Percentiles rank a stretch among this genome's conserved stretches.
Evolutionary conservation across 2,888 invertebrate genomes (phyloP).

Genomic region (Dusona sp.): DNA sequence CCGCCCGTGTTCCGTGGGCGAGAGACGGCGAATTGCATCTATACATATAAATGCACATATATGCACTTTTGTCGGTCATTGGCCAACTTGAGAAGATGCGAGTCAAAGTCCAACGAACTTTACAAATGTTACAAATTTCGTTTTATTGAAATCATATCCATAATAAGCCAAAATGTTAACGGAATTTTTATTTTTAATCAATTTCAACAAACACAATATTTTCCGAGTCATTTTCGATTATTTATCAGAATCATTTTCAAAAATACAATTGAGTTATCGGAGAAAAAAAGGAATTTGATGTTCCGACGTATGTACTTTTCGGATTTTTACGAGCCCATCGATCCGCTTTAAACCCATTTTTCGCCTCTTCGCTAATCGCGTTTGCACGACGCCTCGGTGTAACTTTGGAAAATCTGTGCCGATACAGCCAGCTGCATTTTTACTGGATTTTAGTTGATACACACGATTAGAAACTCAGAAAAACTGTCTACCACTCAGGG

Average conservation of each 20-base stretch:
- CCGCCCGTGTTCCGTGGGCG: conserved; percentile 50
- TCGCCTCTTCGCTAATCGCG: not conserved
- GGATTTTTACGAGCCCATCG: not conserved
- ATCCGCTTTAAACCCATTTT: not conserved
- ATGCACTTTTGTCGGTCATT: conserved; percentile 46
- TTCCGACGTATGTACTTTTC: not conserved
- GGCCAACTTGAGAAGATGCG: conserved; percentile 14
- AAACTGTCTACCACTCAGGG: too few relatives aligned
- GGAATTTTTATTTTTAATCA: too few relatives aligned
- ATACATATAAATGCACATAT: conserved; percentile 2
- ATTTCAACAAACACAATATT: not conserved
- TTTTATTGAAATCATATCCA: not conserved
- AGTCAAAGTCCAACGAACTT: not conserved
- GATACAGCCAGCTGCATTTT: not conserved
- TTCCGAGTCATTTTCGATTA: too few relatives aligned
- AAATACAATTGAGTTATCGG: too few relatives aligned
- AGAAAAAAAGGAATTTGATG: too few relatives aligned
- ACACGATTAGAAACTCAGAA: not conserved
- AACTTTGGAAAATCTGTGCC: not conserved
- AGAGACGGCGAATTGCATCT: conserved; percentile 35
- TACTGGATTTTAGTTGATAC: not conserved
- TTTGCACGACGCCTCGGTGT: too few relatives aligned
- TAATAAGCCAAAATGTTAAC: not conserved
- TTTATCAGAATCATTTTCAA: too few relatives aligned
- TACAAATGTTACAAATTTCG: not conserved